Evolutionary conservation across 2,113 vertebrate species (phyloP), one percentile per base, ranked within the genome.

Genomic region (Euleptes europaea): DNA sequence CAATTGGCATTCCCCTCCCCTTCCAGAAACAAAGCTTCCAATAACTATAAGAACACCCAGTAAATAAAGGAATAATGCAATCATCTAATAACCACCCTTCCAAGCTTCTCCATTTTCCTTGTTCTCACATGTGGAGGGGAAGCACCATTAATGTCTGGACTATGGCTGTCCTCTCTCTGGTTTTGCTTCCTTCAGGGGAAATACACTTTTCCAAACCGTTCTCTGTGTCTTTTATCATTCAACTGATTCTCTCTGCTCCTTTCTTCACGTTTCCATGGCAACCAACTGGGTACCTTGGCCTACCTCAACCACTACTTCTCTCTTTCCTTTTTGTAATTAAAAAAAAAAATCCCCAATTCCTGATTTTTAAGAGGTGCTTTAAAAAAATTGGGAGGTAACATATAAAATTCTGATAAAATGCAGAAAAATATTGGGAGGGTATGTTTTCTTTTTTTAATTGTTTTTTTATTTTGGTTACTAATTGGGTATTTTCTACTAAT

Each of bases 121-220:
- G 74, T 74, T 85, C n/a, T n/a, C 69, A 80, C 77, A 73, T 80
- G 77, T 85, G 84, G 84, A 85, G 84, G 67, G 84, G 77, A 85
- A 85, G 76, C 84, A 85, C 77, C 77, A 85, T 80, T 79, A 80
- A 85, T 73, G 84, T 72, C 65, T 86, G 85, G 63, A 57, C 70
- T 72, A 31, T 66, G 70, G 44, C 54, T 71, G 57, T 80, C 77
- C 86, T 84, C 73, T 83, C 83, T 90, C 86, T 80, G 81, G 76
- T 84, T 83, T 88, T 83, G 75, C 95, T 95, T 96, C 96, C 96
- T 96, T 94, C 96, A 94, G 96, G 95, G 95, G 82, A 81, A 89
- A 86, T 82, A 81, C 44, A 87, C 88, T 77, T 77, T 88, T 96
- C 92, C 90, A 72, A 71, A 80, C 63, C 26, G 70, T 57, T 94